Base-by-base conservation (phyloP, 1,140 invertebrate genomes). In the Sweltsa coloradensis region DNA sequence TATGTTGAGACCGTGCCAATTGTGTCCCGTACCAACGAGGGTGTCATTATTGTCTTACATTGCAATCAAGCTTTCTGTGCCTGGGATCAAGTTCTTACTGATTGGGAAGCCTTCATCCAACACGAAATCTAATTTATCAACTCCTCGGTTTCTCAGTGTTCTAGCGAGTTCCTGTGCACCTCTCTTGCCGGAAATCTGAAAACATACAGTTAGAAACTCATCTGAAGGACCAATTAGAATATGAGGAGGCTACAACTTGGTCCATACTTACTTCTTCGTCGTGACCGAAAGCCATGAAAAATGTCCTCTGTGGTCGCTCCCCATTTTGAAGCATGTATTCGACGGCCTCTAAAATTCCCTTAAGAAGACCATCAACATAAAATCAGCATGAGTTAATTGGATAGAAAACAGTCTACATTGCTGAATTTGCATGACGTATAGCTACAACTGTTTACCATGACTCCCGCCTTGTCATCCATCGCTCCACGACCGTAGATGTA, bases 261-360 rank as follows among this genome's bases (percentile, higher is more conserved):
- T n/a, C n/a, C 6, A 49, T 19, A 43, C 47, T 45, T 57, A 75
- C 73, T 60, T 77, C 75, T 61, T 77, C 75, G 61, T 78, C 75
- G 58, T 77, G 75, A 4, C 75, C 75, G 62, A 76, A 75, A n/a
- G 66, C 73, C 21, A 77, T 55, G 53, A 69, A 76, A 55, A 77
- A 71, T 29, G 67, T 60, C 52, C 75, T 57, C 29, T 59, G 47
- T 3, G 73, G 71, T 50, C 57, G 53, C 43, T 63, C 61, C 3
- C 64, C 65, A 45, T 58, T 59, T 41, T 60, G 52, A 25, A 75
- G 39, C 34, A 68, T 49, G 51, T 60, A 69, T 51, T 76, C 70
- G 13, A 75, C 46, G 18, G 72, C 69, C 62, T 74, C 72, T 41
- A 76, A 54, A 41, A 75, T 71, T 18, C 67, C 72, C 73, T 74